A percentile compares a stretch with the other conserved stretches of the same genome.
phyloP scores from a whole-genome alignment of 1,140 invertebrate genomes.

The Chionoecetes opilio region DNA sequence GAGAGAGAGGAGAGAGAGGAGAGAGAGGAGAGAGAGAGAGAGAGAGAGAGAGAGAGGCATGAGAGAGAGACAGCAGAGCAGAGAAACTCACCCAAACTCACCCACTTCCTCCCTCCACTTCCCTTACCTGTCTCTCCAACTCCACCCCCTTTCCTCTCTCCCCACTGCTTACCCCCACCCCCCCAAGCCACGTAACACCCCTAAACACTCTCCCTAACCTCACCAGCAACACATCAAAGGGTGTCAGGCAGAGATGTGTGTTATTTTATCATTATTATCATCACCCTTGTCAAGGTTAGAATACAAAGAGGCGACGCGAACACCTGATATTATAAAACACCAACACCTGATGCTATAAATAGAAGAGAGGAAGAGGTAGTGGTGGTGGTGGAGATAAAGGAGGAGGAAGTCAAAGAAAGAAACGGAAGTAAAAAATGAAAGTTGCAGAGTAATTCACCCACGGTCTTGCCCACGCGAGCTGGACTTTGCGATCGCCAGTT shows the following conservation, averaged over 20 bases:
- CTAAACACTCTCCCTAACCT: not conserved
- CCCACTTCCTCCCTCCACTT: not conserved
- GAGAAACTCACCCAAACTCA: not conserved
- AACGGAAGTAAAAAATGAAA: too few species aligned
- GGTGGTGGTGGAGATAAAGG: not conserved
- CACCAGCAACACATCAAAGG: not conserved
- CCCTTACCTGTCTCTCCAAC: not conserved
- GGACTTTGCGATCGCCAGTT: too few species aligned
- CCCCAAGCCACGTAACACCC: not conserved
- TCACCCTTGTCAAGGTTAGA: too few species aligned
- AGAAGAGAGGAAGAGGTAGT: not conserved
- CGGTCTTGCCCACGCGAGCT: too few species aligned
- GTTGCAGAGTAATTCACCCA: too few species aligned
- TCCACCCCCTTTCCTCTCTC: too few species aligned
- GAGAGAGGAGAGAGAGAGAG: not conserved
- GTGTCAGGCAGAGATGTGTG: not conserved
- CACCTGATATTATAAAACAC: too few species aligned
- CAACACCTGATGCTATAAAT: too few species aligned
- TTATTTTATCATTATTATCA: too few species aligned
- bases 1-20: too few species aligned
- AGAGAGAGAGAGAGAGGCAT: constrained; percentile 8
- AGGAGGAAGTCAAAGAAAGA: not conserved
- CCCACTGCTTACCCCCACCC: not conserved
- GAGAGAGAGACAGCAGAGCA: not conserved
- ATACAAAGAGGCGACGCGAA: not conserved